A percentile compares a stretch with the other conserved stretches of the same genome.
Conservation (phyloP, 2,888 invertebrate genomes). For the Lepas anatifera region DNA sequence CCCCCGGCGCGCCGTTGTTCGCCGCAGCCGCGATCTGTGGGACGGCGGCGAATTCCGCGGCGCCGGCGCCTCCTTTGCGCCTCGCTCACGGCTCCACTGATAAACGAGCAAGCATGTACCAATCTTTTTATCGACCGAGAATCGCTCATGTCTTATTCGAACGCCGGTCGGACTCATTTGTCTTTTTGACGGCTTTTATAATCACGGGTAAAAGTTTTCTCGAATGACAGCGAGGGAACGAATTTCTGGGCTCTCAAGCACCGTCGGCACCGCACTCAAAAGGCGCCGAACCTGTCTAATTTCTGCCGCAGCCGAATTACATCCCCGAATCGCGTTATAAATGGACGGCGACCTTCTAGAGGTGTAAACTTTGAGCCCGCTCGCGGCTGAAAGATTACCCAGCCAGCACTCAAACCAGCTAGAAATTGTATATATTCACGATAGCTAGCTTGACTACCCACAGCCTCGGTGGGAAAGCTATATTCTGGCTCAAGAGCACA, state of each 20-base stretch:
- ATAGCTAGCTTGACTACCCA: too few relatives aligned
- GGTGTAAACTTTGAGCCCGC: constrained; percentile 3
- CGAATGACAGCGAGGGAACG: too few relatives aligned
- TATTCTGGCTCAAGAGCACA: too few relatives aligned
- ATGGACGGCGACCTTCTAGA: neutral
- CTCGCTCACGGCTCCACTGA: neutral
- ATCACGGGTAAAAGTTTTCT: neutral
- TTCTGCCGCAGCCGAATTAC: constrained; percentile 5
- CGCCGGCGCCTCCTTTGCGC: too few relatives aligned
- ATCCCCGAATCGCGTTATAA: constrained; percentile 1
- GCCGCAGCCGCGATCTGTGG: too few relatives aligned
- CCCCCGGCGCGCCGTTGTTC: too few relatives aligned
- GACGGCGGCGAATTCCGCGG: too few relatives aligned
- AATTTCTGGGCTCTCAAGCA: too few relatives aligned
- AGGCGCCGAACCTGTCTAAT: constrained; percentile 9
- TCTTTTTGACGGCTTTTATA: constrained; percentile 10
- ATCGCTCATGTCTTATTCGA: constrained; percentile 12
- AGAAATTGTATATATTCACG: too few relatives aligned
- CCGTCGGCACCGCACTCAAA: neutral
- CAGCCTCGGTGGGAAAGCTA: too few relatives aligned
- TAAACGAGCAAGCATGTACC: constrained; percentile 8
- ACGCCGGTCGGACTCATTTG: neutral
- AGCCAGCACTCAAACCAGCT: too few relatives aligned
- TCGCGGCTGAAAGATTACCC: neutral
- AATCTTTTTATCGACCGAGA: constrained; percentile 7